Conservation (phyloP, 1,140 invertebrate genomes). For the Tetragnatha versicolor region DNA sequence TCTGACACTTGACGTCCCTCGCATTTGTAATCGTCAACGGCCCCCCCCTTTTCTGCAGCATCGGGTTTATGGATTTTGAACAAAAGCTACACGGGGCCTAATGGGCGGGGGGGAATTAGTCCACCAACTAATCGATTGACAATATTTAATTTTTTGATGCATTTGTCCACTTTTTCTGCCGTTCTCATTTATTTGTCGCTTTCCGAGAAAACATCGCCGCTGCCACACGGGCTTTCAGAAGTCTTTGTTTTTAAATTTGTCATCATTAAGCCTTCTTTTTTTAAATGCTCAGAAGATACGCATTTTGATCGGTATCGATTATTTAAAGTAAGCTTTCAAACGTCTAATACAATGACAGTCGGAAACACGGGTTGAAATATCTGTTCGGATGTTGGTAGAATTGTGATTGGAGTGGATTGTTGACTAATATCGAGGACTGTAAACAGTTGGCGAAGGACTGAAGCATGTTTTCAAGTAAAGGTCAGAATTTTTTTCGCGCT, state of each 20-base stretch:
- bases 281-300: conserved; percentile 53
- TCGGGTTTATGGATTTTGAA: conserved; percentile 48
- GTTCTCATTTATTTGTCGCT: too few relatives aligned
- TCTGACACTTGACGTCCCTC: not conserved
- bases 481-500: conserved; percentile 23
- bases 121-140: conserved; percentile 51
- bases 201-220: too few relatives aligned
- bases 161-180: not conserved
- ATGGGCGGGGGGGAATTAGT: conserved; percentile 50
- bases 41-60: conserved; percentile 47
- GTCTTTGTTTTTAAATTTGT: conserved; percentile 51
- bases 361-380: too few relatives aligned
- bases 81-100: conserved; percentile 50
- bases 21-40: conserved; percentile 14
- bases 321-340: conserved; percentile 55
- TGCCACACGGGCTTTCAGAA: too few relatives aligned
- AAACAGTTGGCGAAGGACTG: conserved; percentile 5
- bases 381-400: too few relatives aligned
- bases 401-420: not conserved
- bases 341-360: conserved; percentile 50
- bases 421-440: conserved; percentile 21
- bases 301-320: conserved; percentile 56
- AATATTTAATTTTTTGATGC: conserved; percentile 45
- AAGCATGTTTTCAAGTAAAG: conserved; percentile 51
- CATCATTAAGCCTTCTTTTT: conserved; percentile 54